Conservation (phyloP, 2,797 vertebrate genomes). For the Falco cherrug region DNA sequence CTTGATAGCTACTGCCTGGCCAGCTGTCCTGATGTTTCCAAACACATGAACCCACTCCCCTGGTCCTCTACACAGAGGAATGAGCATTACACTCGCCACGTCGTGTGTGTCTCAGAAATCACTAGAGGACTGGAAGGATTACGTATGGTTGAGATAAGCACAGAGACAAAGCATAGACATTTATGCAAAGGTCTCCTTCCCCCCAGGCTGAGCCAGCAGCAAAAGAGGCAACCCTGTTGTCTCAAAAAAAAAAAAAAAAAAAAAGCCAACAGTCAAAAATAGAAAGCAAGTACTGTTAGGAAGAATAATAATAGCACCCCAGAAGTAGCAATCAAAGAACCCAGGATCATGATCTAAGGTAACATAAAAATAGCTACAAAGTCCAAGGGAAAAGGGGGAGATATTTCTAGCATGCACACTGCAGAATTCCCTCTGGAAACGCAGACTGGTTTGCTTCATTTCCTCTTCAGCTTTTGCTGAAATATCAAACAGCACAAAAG, state of each 20-base stretch:
- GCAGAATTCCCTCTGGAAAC: conserved; percentile 4
- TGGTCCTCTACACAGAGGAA: not conserved
- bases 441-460: conserved; percentile 26
- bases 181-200: not conserved
- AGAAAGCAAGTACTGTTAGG: not conserved
- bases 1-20: conserved; percentile 36
- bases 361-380: not conserved
- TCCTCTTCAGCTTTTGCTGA: conserved; percentile 60
- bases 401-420: not conserved
- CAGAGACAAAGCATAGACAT: fast-evolving
- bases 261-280: not conserved
- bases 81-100: fast-evolving
- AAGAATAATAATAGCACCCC: not conserved
- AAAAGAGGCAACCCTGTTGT: not conserved
- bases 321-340: not conserved
- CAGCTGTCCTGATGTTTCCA: conserved; percentile 2
- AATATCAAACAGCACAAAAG: conserved; percentile 22
- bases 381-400: conserved; percentile 4
- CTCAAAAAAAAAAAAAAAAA: not conserved
- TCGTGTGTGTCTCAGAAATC: not conserved
- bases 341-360: not conserved
- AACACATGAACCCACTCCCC: not conserved
- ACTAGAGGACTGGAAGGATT: not conserved
- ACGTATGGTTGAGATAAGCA: not conserved
- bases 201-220: not conserved